Base-by-base conservation (phyloP, 2,113 vertebrate genomes). In the Equus przewalskii region DNA sequence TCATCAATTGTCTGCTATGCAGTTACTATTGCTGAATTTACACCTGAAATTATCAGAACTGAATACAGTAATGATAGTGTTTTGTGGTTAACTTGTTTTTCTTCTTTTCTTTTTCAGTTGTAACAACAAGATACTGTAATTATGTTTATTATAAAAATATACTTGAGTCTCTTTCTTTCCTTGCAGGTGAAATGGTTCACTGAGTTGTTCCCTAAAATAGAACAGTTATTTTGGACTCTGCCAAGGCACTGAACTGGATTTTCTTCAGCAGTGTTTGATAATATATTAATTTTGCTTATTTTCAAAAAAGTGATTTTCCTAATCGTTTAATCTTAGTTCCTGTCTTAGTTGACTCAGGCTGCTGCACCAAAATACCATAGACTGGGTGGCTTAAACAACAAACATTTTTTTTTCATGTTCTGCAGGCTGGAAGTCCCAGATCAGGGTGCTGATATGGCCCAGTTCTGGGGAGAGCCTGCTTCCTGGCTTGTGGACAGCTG, bases 191-290 rank as follows among this genome's bases (percentile, higher is more conserved):
- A 70, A 28, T 24, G 9, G 41, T 89, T 96, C 70, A 54, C 51
- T 70, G 41, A 93, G 22, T 89, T 81, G 22, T 96, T 79, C 54
- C 85, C 79, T 84, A 96, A 93, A 93, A 84, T 78, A 85, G 64
- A 84, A 70, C 15, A 5, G 44, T 54, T 70, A 51, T 76, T 89
- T 89, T 62, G 41, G 19, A 41, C n/a, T 62, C 70, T 46, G 51
- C 85, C 70, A 84, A 24, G 4, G 21, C 28, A 78, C 21, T 76
- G 24, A 89, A 79, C 24, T 93, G 70, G 18, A 84, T 89, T 89
- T 75, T 89, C 54, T 84, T 89, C 21, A 88, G 21, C 12, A 28
- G 4, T 13, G 15, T 54, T 83, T 65, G 51, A 60, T 76, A 41
- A 76, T 46, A 84, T 44, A 69, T 83, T 93, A n/a, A 62, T 89